Percentiles rank a stretch among this genome's conserved stretches.
Evolutionary conservation across 2,113 vertebrate genomes (phyloP).

Genomic region (Balaeniceps rex): DNA sequence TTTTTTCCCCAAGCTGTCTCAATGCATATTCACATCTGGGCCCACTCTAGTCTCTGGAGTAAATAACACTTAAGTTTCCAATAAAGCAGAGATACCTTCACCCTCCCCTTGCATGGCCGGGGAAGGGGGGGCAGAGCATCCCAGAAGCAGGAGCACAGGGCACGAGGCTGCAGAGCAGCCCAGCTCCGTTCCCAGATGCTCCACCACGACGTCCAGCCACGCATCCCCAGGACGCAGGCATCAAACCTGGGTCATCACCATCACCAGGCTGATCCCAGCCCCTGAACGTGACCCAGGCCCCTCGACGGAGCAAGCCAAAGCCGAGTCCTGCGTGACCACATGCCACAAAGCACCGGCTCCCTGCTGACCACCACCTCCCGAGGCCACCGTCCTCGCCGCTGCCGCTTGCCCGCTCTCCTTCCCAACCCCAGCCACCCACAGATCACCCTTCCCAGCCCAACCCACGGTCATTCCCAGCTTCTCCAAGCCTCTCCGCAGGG

Average conservation of each 20-base stretch:
- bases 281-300: fast-evolving
- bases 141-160: background rate
- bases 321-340: fast-evolving
- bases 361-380: background rate
- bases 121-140: background rate
- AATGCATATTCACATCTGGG: conserved; percentile 57
- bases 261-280: too few species aligned
- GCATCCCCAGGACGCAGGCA: background rate
- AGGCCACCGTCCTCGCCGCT: background rate
- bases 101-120: background rate
- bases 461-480: background rate
- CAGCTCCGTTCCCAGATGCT: background rate
- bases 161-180: background rate
- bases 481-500: background rate
- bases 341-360: fast-evolving
- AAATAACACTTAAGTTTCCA: conserved; percentile 28
- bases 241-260: background rate
- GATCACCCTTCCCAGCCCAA: background rate
- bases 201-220: background rate
- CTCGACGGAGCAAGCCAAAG: background rate
- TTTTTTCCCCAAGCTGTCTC: conserved; percentile 41
- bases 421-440: background rate
- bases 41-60: conserved; percentile 5
- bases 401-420: background rate
- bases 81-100: background rate